Evolutionary conservation across 2,797 vertebrate genomes (phyloP).

Genomic region (Tachyglossus aculeatus): DNA sequence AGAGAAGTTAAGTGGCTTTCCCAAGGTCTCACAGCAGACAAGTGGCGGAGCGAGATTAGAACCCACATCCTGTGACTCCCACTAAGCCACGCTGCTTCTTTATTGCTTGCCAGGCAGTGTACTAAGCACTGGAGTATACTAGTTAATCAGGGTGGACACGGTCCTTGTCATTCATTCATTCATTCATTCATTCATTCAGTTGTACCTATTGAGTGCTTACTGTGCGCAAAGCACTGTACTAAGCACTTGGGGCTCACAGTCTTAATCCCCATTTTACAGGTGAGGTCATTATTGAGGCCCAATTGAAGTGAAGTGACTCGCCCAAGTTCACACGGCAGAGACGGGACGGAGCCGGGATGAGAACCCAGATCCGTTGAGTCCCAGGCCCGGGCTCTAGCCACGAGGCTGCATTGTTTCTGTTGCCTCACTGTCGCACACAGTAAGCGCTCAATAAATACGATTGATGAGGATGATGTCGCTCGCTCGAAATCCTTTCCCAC

Average conservation of each 20-base stretch:
- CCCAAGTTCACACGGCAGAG: neutral
- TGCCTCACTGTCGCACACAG: neutral
- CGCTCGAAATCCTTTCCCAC: neutral
- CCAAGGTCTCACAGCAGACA: neutral
- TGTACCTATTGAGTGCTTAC: too few relatives aligned
- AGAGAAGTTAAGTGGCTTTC: neutral
- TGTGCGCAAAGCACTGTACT: too few relatives aligned
- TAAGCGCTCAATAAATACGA: too few relatives aligned
- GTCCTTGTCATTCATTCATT: too few relatives aligned
- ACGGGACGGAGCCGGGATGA: neutral
- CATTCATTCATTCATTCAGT: too few relatives aligned
- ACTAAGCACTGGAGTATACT: too few relatives aligned
- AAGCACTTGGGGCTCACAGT: neutral
- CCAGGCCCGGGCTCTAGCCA: neutral
- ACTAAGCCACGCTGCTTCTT: neutral
- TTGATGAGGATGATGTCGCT: too few relatives aligned
- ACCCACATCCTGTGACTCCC: neutral
- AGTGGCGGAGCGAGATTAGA: neutral
- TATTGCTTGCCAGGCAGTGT: too few relatives aligned
- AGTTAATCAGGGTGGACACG: too few relatives aligned
- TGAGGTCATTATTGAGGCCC: too few relatives aligned
- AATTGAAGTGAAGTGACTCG: neutral
- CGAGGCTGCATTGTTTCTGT: fast-evolving
- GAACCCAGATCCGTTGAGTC: neutral
- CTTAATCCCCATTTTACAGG: neutral